A percentile compares a stretch with the other conserved stretches of the same genome.
Evolutionary conservation across 2,888 invertebrate species (phyloP).

Genomic region (Drosophila histrio): DNA sequence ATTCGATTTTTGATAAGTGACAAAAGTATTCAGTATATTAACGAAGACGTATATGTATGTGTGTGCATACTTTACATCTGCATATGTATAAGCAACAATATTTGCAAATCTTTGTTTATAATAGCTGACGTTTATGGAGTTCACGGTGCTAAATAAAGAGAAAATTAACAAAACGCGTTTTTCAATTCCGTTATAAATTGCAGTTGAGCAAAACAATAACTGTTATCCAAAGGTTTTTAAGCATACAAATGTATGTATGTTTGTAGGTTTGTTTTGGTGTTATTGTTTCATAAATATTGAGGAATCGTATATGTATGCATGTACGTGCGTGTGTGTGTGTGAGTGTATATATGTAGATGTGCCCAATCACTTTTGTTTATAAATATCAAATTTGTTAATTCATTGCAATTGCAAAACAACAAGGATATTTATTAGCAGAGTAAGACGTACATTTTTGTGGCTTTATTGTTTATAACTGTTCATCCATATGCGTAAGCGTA

Average conservation of each 20-base stretch:
- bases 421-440: background rate
- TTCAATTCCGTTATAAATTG: slow-evolving; percentile 26
- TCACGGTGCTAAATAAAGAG: slow-evolving; percentile 57
- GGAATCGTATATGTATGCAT: slow-evolving; percentile 12
- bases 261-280: slow-evolving; percentile 58
- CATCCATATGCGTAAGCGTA: slow-evolving; percentile 23
- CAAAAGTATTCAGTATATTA: slow-evolving; percentile 41
- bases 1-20: slow-evolving; percentile 43
- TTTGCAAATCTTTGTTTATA: slow-evolving; percentile 73
- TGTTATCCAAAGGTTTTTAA: slow-evolving; percentile 40
- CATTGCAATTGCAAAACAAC: slow-evolving; percentile 12
- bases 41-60: slow-evolving; percentile 34
- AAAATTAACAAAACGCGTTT: slow-evolving; percentile 34
- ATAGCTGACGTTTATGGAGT: slow-evolving; percentile 69
- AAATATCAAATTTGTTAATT: slow-evolving; percentile 33
- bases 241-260: slow-evolving; percentile 57
- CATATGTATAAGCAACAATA: slow-evolving; percentile 67
- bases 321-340: slow-evolving; percentile 8
- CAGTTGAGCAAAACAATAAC: slow-evolving; percentile 18
- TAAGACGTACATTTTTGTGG: slow-evolving; percentile 14
- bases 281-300: slow-evolving; percentile 59
- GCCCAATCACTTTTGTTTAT: slow-evolving; percentile 61
- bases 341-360: slow-evolving; percentile 26
- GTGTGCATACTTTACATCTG: slow-evolving; percentile 38
- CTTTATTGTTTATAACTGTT: slow-evolving; percentile 25